phyloP scores from a whole-genome alignment of 2,888 invertebrate genomes.

The Anticlea derivata region DNA sequence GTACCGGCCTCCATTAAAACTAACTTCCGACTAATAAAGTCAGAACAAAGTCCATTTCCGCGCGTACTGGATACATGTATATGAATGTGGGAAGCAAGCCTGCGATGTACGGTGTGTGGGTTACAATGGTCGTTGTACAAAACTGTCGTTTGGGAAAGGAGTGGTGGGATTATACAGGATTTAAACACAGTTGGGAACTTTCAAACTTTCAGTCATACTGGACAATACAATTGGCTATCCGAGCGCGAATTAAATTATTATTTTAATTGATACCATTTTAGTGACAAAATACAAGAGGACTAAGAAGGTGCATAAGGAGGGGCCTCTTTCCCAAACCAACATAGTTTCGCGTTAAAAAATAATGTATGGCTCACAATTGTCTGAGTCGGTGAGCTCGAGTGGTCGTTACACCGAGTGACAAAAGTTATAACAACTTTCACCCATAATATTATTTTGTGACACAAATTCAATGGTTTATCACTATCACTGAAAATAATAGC shows the following conservation, averaged over 20 bases:
- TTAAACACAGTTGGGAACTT: slow-evolving; percentile 26
- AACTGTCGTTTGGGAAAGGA: slow-evolving; percentile 36
- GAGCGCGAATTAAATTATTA: slow-evolving; percentile 3
- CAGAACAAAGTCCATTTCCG: slow-evolving; percentile 60
- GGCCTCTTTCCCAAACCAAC: background rate
- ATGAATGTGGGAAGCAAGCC: slow-evolving; percentile 33
- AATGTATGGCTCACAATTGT: slow-evolving; percentile 12
- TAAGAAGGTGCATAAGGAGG: too few species aligned
- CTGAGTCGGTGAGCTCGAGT: background rate
- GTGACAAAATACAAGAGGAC: too few species aligned
- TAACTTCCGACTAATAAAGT: slow-evolving; percentile 57
- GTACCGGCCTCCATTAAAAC: slow-evolving; percentile 56
- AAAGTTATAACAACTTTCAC: slow-evolving; percentile 1
- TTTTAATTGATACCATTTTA: too few species aligned
- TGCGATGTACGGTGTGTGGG: slow-evolving; percentile 43
- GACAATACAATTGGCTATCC: slow-evolving; percentile 11
- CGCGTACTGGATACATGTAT: slow-evolving; percentile 48
- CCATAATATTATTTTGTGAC: slow-evolving; percentile 24
- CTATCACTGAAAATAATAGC: too few species aligned
- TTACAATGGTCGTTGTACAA: slow-evolving; percentile 42
- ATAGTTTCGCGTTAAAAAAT: slow-evolving; percentile 8
- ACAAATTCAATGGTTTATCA: background rate
- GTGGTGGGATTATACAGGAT: slow-evolving; percentile 27
- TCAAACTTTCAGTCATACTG: slow-evolving; percentile 21
- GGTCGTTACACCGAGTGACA: background rate